Evolutionary conservation across 2,888 invertebrate species (phyloP).

Genomic region (Amphimallon solstitiale): DNA sequence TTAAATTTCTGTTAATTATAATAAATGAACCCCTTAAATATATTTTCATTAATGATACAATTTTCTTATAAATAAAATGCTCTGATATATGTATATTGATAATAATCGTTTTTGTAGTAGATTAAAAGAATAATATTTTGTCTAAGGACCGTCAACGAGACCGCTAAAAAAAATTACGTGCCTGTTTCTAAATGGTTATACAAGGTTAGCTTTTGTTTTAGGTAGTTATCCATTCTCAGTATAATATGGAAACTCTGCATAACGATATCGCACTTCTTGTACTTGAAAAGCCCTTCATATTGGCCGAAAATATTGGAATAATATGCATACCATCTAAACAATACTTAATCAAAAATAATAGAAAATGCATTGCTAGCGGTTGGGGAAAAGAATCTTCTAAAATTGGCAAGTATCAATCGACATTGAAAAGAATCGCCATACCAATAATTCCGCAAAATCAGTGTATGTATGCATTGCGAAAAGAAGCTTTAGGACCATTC

Average conservation of each 20-base stretch:
- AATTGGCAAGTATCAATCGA: slow-evolving; percentile 62
- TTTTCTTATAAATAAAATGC: too few species aligned
- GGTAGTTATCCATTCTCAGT: slow-evolving; percentile 66
- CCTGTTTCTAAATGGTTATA: slow-evolving; percentile 66
- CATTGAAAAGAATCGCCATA: slow-evolving; percentile 75
- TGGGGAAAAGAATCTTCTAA: slow-evolving; percentile 84
- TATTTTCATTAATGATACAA: too few species aligned
- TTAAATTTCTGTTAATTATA: too few species aligned
- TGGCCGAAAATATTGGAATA: slow-evolving; percentile 76
- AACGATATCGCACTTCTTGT: slow-evolving; percentile 78
- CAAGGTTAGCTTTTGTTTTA: slow-evolving; percentile 62
- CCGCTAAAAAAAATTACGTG: background rate
- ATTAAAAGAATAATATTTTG: too few species aligned
- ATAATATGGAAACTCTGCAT: slow-evolving; percentile 68
- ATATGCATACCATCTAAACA: slow-evolving; percentile 75
- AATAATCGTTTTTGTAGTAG: too few species aligned
- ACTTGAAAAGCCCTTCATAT: slow-evolving; percentile 66
- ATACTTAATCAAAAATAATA: slow-evolving; percentile 62
- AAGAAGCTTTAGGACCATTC: slow-evolving; percentile 71
- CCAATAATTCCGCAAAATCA: slow-evolving; percentile 70
- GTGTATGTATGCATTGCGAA: slow-evolving; percentile 71
- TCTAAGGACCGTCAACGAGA: too few species aligned
- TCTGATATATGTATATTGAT: too few species aligned
- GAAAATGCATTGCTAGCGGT: slow-evolving; percentile 77
- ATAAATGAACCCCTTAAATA: too few species aligned